phyloP scores from a whole-genome alignment of 2,888 invertebrate species.

The Cremastinae sp. region DNA sequence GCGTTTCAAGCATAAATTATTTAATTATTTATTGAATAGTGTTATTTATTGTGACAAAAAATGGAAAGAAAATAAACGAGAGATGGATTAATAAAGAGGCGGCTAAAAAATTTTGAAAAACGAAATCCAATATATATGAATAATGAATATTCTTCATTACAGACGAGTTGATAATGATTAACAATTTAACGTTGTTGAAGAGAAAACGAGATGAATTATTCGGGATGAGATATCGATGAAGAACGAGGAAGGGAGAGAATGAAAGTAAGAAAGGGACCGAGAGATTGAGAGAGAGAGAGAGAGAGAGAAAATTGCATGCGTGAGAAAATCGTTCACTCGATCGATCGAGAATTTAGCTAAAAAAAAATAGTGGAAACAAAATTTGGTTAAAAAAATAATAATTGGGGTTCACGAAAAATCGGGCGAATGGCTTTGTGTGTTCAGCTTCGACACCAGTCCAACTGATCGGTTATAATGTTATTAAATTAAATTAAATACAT shows the following conservation, averaged over 20 bases:
- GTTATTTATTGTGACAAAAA: slow-evolving; percentile 71
- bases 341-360: slow-evolving; percentile 3
- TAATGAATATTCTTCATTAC: slow-evolving; percentile 66
- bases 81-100: slow-evolving; percentile 38
- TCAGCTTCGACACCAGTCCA: slow-evolving; percentile 51
- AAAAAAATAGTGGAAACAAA: slow-evolving; percentile 11
- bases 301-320: slow-evolving; percentile 10
- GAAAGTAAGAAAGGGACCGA: slow-evolving; percentile 26
- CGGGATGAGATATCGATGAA: background rate
- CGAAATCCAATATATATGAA: slow-evolving; percentile 66
- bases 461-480: slow-evolving; percentile 53
- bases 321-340: slow-evolving; percentile 6
- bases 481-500: slow-evolving; percentile 43
- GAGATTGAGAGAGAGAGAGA: slow-evolving; percentile 33
- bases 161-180: slow-evolving; percentile 73
- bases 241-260: slow-evolving; percentile 1
- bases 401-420: slow-evolving; percentile 7
- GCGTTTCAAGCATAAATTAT: slow-evolving; percentile 69
- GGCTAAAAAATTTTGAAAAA: slow-evolving; percentile 58
- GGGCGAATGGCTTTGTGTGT: slow-evolving; percentile 44
- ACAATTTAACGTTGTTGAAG: slow-evolving; percentile 73
- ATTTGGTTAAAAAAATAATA: slow-evolving; percentile 60
- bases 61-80: slow-evolving; percentile 23
- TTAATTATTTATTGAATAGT: slow-evolving; percentile 67
- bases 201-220: slow-evolving; percentile 58